Evolutionary conservation across 1,140 invertebrate species (phyloP).

Genomic region (Radopholus similis): DNA sequence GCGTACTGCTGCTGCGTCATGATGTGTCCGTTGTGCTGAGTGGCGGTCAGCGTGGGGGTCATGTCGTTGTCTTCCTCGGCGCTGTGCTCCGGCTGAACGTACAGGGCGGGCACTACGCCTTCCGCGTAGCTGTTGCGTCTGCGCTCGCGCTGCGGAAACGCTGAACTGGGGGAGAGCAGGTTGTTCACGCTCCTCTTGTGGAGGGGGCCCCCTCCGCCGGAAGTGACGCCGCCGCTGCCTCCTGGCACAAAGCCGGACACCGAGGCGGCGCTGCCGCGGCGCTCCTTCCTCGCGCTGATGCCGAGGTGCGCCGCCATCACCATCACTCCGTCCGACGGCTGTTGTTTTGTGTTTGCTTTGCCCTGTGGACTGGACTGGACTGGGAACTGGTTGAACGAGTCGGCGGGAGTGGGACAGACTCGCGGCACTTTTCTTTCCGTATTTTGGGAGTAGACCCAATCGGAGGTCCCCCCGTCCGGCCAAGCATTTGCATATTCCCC

Average conservation of each 20-base stretch:
- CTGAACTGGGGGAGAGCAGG: constrained; percentile 12
- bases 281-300: neutral
- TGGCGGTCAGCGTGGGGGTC: neutral
- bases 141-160: neutral
- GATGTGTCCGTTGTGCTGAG: neutral
- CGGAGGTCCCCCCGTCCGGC: no score
- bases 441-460: no score
- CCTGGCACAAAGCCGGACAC: neutral
- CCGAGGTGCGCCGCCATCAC: no score
- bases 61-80: neutral
- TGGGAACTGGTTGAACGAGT: no score
- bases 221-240: neutral
- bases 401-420: no score
- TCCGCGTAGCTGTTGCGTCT: constrained; percentile 12
- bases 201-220: no score
- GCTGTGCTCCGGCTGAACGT: neutral
- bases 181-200: no score
- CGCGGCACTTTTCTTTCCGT: no score
- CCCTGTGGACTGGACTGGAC: no score
- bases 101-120: constrained; percentile 2
- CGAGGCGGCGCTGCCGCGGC: neutral
- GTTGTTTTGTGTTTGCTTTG: no score
- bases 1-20: neutral
- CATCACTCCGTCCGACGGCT: no score
- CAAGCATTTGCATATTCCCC: no score